Conservation (phyloP, 35 echinoderm and acorn worm species). For the Acanthaster planci region DNA sequence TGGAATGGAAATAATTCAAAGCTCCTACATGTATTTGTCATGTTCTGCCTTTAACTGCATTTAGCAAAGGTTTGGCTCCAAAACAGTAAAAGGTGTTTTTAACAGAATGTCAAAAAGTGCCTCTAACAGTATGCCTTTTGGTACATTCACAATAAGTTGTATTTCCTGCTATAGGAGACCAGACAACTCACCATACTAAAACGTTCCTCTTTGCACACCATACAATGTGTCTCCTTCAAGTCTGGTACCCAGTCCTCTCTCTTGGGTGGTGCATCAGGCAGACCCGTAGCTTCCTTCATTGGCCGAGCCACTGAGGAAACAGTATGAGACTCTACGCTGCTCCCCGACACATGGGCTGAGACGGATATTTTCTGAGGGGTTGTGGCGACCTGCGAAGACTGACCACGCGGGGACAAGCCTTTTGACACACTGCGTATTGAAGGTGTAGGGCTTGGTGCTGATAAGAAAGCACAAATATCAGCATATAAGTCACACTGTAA, state of each 20-base stretch:
- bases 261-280: conserved; percentile 76
- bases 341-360: neutral
- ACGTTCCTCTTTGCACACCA: conserved; percentile 80
- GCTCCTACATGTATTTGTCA: too few relatives aligned
- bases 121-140: too few relatives aligned
- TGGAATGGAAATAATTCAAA: too few relatives aligned
- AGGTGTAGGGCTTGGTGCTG: conserved; percentile 9
- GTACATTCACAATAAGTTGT: too few relatives aligned
- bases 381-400: neutral
- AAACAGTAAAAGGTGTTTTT: too few relatives aligned
- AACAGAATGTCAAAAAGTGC: too few relatives aligned
- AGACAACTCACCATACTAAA: conserved; percentile 89
- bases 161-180: neutral
- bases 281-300: conserved; percentile 14
- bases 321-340: conserved; percentile 9
- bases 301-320: neutral
- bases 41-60: too few relatives aligned
- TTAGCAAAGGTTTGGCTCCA: too few relatives aligned
- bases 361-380: neutral
- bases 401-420: neutral
- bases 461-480: too few relatives aligned
- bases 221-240: conserved; percentile 73
- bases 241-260: conserved; percentile 89
- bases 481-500: too few relatives aligned
- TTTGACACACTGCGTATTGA: neutral